Evolutionary conservation across 2,888 invertebrate species (phyloP).

Genomic region (Neoaliturus tenellus): DNA sequence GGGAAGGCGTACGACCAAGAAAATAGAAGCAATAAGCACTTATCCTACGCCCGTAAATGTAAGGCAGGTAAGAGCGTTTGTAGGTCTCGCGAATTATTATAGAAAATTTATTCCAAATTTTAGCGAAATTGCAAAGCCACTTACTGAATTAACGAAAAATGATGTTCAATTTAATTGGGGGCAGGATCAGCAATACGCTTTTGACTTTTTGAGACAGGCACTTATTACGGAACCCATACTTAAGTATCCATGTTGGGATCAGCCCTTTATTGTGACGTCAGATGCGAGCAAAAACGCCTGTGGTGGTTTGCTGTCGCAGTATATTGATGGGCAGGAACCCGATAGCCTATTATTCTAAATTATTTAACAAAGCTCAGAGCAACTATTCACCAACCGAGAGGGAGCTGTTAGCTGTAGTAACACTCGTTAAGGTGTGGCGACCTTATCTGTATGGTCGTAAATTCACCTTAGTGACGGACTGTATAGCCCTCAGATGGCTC

Average conservation of each 20-base stretch:
- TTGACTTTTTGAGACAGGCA: background rate
- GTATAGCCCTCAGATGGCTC: background rate
- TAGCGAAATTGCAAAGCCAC: background rate
- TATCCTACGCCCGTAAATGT: background rate
- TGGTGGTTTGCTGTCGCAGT: background rate
- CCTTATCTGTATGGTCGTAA: background rate
- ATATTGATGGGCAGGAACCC: background rate
- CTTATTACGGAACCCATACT: background rate
- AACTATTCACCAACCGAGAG: background rate
- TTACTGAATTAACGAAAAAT: background rate
- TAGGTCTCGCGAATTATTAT: background rate
- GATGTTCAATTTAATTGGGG: background rate
- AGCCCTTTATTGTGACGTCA: background rate
- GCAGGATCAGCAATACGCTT: background rate
- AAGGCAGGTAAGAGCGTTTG: background rate
- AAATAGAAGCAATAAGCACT: background rate
- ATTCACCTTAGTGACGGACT: background rate
- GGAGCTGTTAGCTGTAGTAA: background rate
- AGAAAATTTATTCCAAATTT: background rate
- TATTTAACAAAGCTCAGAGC: background rate
- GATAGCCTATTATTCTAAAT: too few species aligned
- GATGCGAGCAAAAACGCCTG: background rate
- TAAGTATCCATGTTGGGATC: background rate
- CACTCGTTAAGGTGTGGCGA: background rate
- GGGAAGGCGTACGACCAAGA: constrained; percentile 36